Percentiles rank a stretch among this genome's conserved stretches.
Conservation (phyloP, 2,113 vertebrate genomes). For the Channa maculata region DNA sequence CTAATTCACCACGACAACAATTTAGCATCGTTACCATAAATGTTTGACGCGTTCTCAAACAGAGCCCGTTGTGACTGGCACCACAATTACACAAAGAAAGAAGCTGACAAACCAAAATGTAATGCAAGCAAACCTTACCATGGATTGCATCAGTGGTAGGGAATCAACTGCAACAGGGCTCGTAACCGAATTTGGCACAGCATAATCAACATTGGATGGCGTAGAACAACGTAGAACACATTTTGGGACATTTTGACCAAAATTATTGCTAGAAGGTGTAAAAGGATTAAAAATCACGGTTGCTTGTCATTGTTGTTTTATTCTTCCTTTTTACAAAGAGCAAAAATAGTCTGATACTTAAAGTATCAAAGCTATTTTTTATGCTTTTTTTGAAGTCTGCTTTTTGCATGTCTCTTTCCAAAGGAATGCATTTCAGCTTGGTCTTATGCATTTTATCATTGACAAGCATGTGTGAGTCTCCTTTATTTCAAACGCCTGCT, state of each 20-base stretch:
- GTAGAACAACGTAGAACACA: constrained; percentile 10
- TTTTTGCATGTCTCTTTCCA: constrained; percentile 34
- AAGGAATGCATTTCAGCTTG: constrained; percentile 41
- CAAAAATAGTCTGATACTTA: constrained; percentile 6
- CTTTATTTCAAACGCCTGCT: constrained; percentile 44
- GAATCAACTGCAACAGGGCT: constrained; percentile 40
- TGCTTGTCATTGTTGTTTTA: constrained; percentile 36
- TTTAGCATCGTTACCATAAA: constrained; percentile 63
- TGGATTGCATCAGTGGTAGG: constrained; percentile 67
- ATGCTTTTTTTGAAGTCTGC: constrained; percentile 47
- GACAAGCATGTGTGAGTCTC: constrained; percentile 55
- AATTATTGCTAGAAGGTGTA: constrained; percentile 42
- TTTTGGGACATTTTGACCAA: constrained; percentile 47
- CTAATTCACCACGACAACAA: constrained; percentile 72
- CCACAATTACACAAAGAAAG: constrained; percentile 53
- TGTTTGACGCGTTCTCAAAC: constrained; percentile 66
- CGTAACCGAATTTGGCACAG: constrained; percentile 34
- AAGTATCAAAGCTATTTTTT: constrained; percentile 54
- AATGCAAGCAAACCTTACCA: constrained; percentile 54
- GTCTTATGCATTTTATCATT: constrained; percentile 59
- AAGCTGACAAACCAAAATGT: constrained; percentile 57
- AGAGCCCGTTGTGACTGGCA: constrained; percentile 44
- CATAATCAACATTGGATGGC: constrained; percentile 27
- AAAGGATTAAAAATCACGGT: constrained; percentile 35
- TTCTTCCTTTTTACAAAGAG: constrained; percentile 30